phyloP scores from a whole-genome alignment of 30 jellyfish, hydroid and myxozoan genomes.

The Turritopsis rubra region DNA sequence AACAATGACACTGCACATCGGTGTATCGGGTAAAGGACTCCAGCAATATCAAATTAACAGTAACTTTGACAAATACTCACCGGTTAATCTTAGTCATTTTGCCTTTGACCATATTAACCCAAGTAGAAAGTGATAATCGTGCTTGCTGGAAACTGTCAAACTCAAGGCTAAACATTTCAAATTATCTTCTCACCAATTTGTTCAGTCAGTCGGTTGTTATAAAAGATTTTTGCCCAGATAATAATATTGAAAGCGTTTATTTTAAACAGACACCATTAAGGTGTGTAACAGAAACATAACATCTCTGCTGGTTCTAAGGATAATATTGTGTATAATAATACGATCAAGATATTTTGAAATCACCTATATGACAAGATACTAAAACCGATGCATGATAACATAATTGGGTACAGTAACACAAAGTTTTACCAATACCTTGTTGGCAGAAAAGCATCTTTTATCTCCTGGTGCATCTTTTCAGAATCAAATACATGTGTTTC shows the following conservation, averaged over 20 bases:
- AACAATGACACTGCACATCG: neutral
- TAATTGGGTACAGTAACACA: neutral
- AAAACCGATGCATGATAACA: no score
- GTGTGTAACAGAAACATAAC: no score
- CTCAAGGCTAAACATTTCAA: constrained; percentile 46
- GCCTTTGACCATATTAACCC: constrained; percentile 83
- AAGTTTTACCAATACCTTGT: neutral
- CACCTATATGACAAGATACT: no score
- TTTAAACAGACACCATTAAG: no score
- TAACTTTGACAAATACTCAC: constrained; percentile 23
- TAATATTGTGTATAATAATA: no score
- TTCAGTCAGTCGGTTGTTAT: no score
- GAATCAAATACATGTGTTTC: constrained; percentile 35
- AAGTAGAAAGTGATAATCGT: constrained; percentile 62
- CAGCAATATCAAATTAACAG: neutral
- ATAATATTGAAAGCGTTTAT: no score
- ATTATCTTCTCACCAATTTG: neutral
- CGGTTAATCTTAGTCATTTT: constrained; percentile 81
- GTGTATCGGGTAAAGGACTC: no score
- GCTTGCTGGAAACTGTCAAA: constrained; percentile 41
- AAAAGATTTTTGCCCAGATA: no score
- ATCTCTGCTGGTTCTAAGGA: no score
- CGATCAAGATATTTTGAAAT: no score
- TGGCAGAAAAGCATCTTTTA: neutral
- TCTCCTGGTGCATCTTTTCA: neutral